These are phyloP conservation scores for Onychomys leucogaster DNA, from an alignment of 2,797 vertebrate species.

Conservation along the genomic window DNA sequence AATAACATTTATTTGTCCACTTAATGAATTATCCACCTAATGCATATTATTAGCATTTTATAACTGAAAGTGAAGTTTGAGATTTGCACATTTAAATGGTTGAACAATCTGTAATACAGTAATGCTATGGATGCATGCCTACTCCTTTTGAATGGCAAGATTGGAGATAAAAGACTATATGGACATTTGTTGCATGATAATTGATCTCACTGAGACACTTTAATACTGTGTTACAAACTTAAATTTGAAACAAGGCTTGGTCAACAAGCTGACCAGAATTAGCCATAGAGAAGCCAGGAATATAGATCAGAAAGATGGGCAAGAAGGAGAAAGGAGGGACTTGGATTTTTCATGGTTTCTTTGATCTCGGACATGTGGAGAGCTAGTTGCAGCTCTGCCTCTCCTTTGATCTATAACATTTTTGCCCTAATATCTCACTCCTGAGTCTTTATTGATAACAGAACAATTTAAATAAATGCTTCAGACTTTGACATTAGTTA, in stretches of 20 bases:
- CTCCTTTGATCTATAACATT: not conserved
- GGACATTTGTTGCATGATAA: not conserved
- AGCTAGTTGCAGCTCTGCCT: not conserved
- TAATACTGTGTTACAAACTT: not conserved
- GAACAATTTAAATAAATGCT: not conserved
- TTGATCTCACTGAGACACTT: not conserved
- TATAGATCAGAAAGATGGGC: not conserved
- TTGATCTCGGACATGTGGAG: not conserved
- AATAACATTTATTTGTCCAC: slow-evolving; percentile 51
- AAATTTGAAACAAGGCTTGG: not conserved
- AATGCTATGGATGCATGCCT: not conserved
- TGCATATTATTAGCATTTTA: slow-evolving; percentile 51
- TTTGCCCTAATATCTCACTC: not conserved
- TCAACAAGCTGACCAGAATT: not conserved
- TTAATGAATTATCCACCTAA: slow-evolving; percentile 39
- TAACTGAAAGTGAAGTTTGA: slow-evolving; percentile 32
- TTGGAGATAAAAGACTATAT: not conserved
- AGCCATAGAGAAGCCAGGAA: not conserved
- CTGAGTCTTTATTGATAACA: not conserved
- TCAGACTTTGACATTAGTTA: not conserved
- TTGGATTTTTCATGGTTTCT: not conserved
- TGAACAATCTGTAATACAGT: not conserved
- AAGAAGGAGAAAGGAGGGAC: not conserved
- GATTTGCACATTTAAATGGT: slow-evolving; percentile 14
- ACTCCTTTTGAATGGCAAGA: slow-evolving; percentile 25